Base-by-base conservation (phyloP, 2,888 invertebrate genomes). In the Formica aserva region DNA sequence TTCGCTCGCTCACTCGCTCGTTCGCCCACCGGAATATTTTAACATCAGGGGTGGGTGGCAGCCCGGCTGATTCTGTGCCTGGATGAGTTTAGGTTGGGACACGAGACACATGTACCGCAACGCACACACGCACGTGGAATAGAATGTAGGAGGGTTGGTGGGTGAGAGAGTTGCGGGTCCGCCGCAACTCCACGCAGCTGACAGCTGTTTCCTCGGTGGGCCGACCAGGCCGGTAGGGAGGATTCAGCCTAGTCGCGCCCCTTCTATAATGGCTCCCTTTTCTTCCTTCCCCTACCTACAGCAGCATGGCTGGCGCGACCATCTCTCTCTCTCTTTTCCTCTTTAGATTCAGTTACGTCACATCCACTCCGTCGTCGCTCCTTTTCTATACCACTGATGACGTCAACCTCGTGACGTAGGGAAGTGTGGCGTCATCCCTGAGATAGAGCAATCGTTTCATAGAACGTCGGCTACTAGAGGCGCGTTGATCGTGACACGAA, bases 241-340 rank as follows among this genome's bases (percentile, higher is more conserved):
- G 94, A 94, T 94, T 94, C 94, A 94, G 93, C 94, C 94, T 94
- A 94, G 94, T 94, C 94, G 94, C 94, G 94, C 94, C 94, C 94
- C 94, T 94, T 94, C 94, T 94, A 94, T 94, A 94, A 94, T 94
- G 94, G 94, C 95, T 94, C 94, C 95, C 94, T 94, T 94, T 94
- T 94, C 94, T 94, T 94, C 94, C 93, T 94, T 93, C 94, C 94
- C 94, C 93, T 93, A 93, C 94, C 91, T 82, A 86, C 84, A 74
- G 72, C 94, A 94, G 94, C 91, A 94, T 94, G 94, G 94, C 94
- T 94, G 94, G 93, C 93, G 63, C 88, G 86, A 80, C 83, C 81
- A 86, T 90, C 90, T 91, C 84, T 78, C 75, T 83, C 90, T 91
- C 84, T 78, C 78, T 83, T 84, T 89, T 90, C 91, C 91, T 87